These are phyloP conservation scores for Thera britannica DNA, from an alignment of 2,888 invertebrate genomes.

Conservation along the genomic window DNA sequence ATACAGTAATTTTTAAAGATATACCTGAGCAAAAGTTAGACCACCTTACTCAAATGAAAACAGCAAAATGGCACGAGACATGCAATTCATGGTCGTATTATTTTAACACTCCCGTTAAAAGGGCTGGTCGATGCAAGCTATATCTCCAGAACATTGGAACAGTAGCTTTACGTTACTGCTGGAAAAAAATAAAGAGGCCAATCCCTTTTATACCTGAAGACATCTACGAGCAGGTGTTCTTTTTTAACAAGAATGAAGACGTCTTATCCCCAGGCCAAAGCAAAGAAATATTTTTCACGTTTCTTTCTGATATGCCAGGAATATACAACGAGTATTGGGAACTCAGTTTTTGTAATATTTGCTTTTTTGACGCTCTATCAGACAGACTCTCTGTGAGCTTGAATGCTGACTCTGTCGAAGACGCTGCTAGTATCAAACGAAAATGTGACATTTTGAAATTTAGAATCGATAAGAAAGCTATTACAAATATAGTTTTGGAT, in stretches of 20 bases:
- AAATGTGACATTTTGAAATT: slow-evolving; percentile 56
- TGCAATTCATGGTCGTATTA: slow-evolving; percentile 74
- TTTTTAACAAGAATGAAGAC: slow-evolving; percentile 84
- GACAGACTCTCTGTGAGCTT: slow-evolving; percentile 65
- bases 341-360: slow-evolving; percentile 70
- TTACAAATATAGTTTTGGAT: slow-evolving; percentile 50
- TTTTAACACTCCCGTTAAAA: slow-evolving; percentile 65
- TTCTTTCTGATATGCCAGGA: slow-evolving; percentile 67
- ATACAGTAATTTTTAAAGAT: slow-evolving; percentile 64
- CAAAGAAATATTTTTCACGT: slow-evolving; percentile 75
- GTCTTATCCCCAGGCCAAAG: slow-evolving; percentile 80
- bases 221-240: slow-evolving; percentile 73
- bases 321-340: slow-evolving; percentile 79
- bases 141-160: slow-evolving; percentile 81
- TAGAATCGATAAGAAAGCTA: slow-evolving; percentile 55
- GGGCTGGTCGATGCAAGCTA: slow-evolving; percentile 66
- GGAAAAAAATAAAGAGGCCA: slow-evolving; percentile 69
- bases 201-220: slow-evolving; percentile 65
- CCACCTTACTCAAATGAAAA: slow-evolving; percentile 51
- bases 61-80: slow-evolving; percentile 56
- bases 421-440: slow-evolving; percentile 48
- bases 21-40: slow-evolving; percentile 51
- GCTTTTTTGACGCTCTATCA: slow-evolving; percentile 61
- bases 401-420: slow-evolving; percentile 65
- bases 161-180: slow-evolving; percentile 74